Evolutionary conservation across 2,888 invertebrate genomes (phyloP), one percentile per base, ranked within the genome.

Genomic region (Acronicta leporina): DNA sequence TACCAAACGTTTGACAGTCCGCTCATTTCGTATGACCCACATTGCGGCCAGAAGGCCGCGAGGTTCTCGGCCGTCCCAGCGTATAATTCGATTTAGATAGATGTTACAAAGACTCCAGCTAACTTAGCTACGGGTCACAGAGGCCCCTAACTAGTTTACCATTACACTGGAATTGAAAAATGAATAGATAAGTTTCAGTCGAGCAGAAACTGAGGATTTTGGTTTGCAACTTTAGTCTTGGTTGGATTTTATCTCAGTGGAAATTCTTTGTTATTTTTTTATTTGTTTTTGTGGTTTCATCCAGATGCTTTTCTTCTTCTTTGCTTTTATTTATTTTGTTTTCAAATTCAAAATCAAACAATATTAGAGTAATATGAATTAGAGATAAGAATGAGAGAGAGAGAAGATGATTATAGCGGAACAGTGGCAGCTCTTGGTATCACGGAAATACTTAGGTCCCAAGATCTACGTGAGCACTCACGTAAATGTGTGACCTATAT

Each of bases 41-140:
- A 25, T 35, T 51, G 25, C 2, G 25, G 14, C 5, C 45, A 42
- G 52, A 16, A n/a, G 27, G 54, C 77, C 79, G 71, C 61, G 58
- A 69, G 82, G 80, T 77, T 65, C 63, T 56, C 64, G 74, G 53
- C 75, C 81, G 75, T 59, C 51, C 62, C 61, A 41, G 71, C 70
- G 63, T 75, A 80, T 88, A 89, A 90, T 86, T 87, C 82, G 85
- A 89, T 90, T 89, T 82, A 86, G 85, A 86, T 88, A 83, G 83
- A 86, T 83, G 87, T 88, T 87, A 87, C 88, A 88, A 88, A 89
- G 87, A 85, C 83, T 78, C 55, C 49, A 55, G 50, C 77, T 77
- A 81, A 80, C 83, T 77, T 67, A 16, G 63, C 65, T 55, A 47
- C 53, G 59, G 67, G 76, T 73, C 75, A 72, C 73, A 73, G 71